These are phyloP conservation scores for Nephrotoma guestfalica DNA, from an alignment of 2,888 invertebrate genomes.

Conservation along the genomic window DNA sequence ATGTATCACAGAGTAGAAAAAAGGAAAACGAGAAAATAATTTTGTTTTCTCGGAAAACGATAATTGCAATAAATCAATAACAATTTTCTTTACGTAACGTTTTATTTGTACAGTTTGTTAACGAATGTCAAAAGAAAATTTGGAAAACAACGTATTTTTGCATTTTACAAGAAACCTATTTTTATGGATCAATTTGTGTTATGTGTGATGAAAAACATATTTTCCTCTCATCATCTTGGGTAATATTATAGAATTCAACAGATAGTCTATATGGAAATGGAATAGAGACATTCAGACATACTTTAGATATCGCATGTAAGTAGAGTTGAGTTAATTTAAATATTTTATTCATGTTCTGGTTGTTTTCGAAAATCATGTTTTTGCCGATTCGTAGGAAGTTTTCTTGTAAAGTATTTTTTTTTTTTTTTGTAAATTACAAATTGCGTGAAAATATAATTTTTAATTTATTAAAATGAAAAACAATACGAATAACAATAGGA, in stretches of 20 bases:
- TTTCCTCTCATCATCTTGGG: not conserved
- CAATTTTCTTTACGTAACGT: not conserved
- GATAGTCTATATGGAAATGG: not conserved
- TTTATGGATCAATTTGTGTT: not conserved
- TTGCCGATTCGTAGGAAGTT: not conserved
- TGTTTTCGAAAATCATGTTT: not conserved
- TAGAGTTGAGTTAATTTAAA: not conserved
- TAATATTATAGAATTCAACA: not conserved
- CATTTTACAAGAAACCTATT: not conserved
- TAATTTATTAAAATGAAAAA: not conserved
- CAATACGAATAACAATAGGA: not conserved
- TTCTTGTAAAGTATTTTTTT: not conserved
- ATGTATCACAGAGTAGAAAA: not conserved
- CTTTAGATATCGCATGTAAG: not conserved
- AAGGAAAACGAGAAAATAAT: not conserved
- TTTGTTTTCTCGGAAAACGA: not conserved
- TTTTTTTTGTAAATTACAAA: not conserved
- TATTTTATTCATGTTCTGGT: not conserved
- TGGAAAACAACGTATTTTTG: not conserved
- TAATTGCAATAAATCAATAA: not conserved
- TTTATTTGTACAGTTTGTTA: not conserved
- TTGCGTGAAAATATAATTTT: not conserved
- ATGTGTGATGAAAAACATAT: not conserved
- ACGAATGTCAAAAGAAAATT: not conserved
- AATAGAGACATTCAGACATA: not conserved